Evolutionary conservation across 1,140 invertebrate species (phyloP).

Genomic region (Drosophila serrata): DNA sequence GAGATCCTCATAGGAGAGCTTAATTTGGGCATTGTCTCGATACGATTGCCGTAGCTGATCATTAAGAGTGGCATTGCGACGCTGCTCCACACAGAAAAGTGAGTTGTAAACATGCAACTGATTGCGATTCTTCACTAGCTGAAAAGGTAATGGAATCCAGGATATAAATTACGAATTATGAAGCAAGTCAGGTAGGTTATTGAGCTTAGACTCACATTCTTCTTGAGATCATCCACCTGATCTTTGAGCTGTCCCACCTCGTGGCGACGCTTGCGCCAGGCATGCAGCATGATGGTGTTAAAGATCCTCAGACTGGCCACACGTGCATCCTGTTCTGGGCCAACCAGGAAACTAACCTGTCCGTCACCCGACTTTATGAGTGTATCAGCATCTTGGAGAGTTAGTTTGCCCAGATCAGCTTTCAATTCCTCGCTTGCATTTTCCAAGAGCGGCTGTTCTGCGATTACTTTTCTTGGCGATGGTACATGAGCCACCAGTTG

Average conservation of each 20-base stretch:
- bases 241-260: conserved; percentile 63
- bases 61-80: conserved; percentile 68
- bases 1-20: conserved; percentile 66
- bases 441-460: neutral
- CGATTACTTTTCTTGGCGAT: conserved; percentile 15
- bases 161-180: no score
- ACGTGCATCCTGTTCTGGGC: conserved; percentile 57
- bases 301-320: conserved; percentile 75
- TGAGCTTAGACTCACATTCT: conserved; percentile 48
- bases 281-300: conserved; percentile 72
- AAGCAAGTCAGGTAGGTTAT: neutral
- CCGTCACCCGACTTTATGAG: conserved; percentile 33
- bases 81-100: conserved; percentile 72
- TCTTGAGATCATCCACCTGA: conserved; percentile 63
- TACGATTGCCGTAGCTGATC: conserved; percentile 64
- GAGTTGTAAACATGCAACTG: conserved; percentile 76
- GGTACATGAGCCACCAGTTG: conserved; percentile 58
- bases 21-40: conserved; percentile 58
- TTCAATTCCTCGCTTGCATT: conserved; percentile 11
- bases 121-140: conserved; percentile 74
- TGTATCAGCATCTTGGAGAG: conserved; percentile 35
- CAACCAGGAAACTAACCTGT: conserved; percentile 48
- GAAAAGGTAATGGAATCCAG: neutral
- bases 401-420: conserved; percentile 29
- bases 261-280: conserved; percentile 70